These are phyloP conservation scores for Podabrus alpinus DNA, from an alignment of 2,888 invertebrate species.

Conservation along the genomic window DNA sequence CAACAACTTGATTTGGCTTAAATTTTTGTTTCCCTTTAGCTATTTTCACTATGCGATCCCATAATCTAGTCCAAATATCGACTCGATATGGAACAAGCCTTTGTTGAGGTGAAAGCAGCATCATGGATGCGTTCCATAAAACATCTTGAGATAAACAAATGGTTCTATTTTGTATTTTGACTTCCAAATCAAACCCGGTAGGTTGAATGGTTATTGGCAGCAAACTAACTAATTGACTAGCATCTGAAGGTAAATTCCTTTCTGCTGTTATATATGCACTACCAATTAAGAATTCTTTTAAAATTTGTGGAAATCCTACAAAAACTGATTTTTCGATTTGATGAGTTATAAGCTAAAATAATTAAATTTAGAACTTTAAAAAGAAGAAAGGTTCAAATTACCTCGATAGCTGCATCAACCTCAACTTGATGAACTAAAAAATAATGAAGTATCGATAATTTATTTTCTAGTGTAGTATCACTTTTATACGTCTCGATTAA, in stretches of 20 bases:
- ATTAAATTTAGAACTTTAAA: background rate
- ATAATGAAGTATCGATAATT: slow-evolving; percentile 81
- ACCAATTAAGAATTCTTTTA: slow-evolving; percentile 82
- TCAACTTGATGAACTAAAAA: slow-evolving; percentile 79
- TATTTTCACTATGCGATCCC: slow-evolving; percentile 70
- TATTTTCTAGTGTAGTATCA: slow-evolving; percentile 70
- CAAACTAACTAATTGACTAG: slow-evolving; percentile 67
- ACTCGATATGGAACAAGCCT: slow-evolving; percentile 79
- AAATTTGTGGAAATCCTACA: slow-evolving; percentile 66
- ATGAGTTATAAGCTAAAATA: slow-evolving; percentile 62
- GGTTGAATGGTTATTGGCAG: slow-evolving; percentile 72
- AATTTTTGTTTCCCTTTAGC: slow-evolving; percentile 67
- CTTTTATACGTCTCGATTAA: slow-evolving; percentile 71
- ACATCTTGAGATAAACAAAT: slow-evolving; percentile 75
- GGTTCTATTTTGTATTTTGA: slow-evolving; percentile 60
- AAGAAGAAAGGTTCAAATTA: slow-evolving; percentile 42
- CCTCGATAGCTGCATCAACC: slow-evolving; percentile 74
- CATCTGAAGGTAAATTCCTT: slow-evolving; percentile 74
- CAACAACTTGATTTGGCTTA: slow-evolving; percentile 71
- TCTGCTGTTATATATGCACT: slow-evolving; percentile 73
- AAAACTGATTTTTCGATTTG: slow-evolving; percentile 65
- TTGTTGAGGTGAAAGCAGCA: slow-evolving; percentile 82
- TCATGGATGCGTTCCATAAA: slow-evolving; percentile 80
- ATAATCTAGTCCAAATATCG: slow-evolving; percentile 82
- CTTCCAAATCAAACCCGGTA: slow-evolving; percentile 63